A percentile compares a stretch with the other conserved stretches of the same genome.
Evolutionary conservation across 2,888 invertebrate species (phyloP).

Genomic region (Ochlodes sylvanus): DNA sequence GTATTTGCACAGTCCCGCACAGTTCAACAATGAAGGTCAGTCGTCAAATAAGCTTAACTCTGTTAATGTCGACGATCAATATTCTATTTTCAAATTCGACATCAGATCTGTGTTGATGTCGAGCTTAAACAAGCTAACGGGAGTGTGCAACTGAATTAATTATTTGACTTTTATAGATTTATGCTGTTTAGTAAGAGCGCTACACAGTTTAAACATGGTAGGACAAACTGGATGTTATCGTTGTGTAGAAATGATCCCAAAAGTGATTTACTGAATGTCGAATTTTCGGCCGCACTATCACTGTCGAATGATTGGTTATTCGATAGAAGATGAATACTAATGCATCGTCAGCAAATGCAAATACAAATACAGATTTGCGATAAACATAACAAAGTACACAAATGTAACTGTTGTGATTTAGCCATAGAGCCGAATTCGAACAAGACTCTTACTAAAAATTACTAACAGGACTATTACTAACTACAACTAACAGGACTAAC

Average conservation of each 20-base stretch:
- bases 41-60: constrained; percentile 8
- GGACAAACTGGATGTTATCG: neutral
- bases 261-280: neutral
- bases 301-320: too few relatives aligned
- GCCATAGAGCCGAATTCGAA: too few relatives aligned
- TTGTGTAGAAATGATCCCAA: neutral
- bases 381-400: too few relatives aligned
- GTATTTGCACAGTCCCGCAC: constrained; percentile 12
- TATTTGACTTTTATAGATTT: constrained; percentile 8
- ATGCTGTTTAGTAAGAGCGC: neutral
- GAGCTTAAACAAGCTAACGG: constrained; percentile 12
- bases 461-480: too few relatives aligned
- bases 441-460: too few relatives aligned
- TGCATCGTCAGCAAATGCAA: too few relatives aligned
- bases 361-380: too few relatives aligned
- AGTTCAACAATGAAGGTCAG: constrained; percentile 21
- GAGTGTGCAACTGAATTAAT: constrained; percentile 22
- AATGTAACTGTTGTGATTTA: too few relatives aligned
- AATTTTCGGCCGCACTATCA: neutral
- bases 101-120: constrained; percentile 5
- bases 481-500: too few relatives aligned
- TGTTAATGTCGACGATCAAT: constrained; percentile 12
- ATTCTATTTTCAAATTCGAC: constrained; percentile 13
- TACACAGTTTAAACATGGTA: neutral
- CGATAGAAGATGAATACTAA: too few relatives aligned